Conservation (phyloP, 2,888 invertebrate species). For the Formica aserva region DNA sequence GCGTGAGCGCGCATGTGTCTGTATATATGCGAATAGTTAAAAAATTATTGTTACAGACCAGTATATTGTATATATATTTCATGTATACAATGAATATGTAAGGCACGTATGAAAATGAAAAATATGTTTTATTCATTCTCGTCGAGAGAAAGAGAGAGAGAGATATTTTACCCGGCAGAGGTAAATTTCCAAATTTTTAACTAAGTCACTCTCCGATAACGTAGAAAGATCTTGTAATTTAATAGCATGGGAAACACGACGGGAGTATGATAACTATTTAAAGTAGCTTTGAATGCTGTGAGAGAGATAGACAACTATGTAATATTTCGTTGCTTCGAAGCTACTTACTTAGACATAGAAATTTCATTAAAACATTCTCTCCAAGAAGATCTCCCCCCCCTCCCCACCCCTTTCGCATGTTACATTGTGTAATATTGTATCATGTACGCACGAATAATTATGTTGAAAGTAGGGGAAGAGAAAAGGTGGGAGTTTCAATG, state of each 20-base stretch:
- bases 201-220: neutral
- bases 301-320: conserved; percentile 8
- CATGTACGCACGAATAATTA: conserved; percentile 24
- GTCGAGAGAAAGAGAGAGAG: neutral
- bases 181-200: neutral
- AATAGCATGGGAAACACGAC: neutral
- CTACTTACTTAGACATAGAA: conserved; percentile 35
- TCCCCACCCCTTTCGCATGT: neutral
- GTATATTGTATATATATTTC: conserved; percentile 1
- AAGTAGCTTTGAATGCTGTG: conserved; percentile 19
- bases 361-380: conserved; percentile 35
- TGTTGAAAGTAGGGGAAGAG: neutral
- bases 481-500: neutral
- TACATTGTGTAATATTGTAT: conserved; percentile 14
- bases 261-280: conserved; percentile 38
- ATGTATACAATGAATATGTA: conserved; percentile 14
- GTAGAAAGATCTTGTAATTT: conserved; percentile 4
- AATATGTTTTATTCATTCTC: conserved; percentile 18
- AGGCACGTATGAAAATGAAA: neutral
- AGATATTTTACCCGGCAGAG: neutral
- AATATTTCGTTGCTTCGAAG: conserved; percentile 36
- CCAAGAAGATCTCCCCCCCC: neutral
- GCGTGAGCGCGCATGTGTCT: neutral
- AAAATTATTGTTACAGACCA: conserved; percentile 22
- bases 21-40: conserved; percentile 17